Evolutionary conservation across 2,888 invertebrate genomes (phyloP), one percentile per base, ranked within the genome.

Genomic region (Drosophila pseudotalamancana): DNA sequence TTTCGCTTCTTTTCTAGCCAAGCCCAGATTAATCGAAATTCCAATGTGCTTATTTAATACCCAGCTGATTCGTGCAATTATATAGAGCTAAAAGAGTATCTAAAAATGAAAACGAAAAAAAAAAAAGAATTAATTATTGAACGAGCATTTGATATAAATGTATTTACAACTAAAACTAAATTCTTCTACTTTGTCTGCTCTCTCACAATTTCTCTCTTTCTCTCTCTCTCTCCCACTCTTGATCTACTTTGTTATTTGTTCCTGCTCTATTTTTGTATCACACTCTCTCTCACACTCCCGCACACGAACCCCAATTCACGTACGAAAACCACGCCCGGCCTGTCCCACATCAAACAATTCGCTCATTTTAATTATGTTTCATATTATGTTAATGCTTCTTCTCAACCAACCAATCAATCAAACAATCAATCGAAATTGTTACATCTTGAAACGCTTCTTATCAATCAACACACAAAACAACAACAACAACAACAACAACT

Each of bases 111-210:
- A 43, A 11, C 3, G n/a, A 45, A 49, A 32, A 4, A 9, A 16
- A 8, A 8, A 34, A 23, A 12, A 34, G 0, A 49, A 50, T 11
- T 32, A 34, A n/a, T 46, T 42, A 72, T 35, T 62, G 29, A 68
- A 43, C 29, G 29, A 61, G 73, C 69, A 60, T 72, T 60, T 54
- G 25, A 66, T 31, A 55, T 61, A 57, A 57, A 63, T 49, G 48
- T 59, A 61, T 50, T 63, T 60, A 59, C 45, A 39, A 54, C 39
- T 59, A 53, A 61, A 71, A 83, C 69, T 76, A 55, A 85, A 54
- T 84, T 67, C 83, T 87, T 87, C 75, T 87, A 67, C 75, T 87
- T 84, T 83, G 78, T 83, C 82, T 83, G 87, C 75, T 82, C 85
- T 82, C 83, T 82, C 63, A 70, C 72, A 70, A 54, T 78, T 59